phyloP scores from a whole-genome alignment of 2,888 invertebrate genomes.

The Lumbricus terrestris region DNA sequence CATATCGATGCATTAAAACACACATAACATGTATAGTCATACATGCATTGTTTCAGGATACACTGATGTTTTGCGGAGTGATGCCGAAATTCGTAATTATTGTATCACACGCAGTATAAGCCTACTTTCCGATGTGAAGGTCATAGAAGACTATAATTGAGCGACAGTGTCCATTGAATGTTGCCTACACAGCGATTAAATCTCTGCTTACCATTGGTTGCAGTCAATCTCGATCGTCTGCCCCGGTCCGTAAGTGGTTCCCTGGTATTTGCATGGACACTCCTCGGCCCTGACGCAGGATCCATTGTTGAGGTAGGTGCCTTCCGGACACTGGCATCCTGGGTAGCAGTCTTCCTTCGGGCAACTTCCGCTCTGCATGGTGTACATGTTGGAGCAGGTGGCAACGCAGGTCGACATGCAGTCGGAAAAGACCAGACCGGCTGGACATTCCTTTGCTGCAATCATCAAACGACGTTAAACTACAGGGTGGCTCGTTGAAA shows the following conservation, averaged over 20 bases:
- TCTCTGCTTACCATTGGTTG: constrained; percentile 70
- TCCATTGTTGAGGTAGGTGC: constrained; percentile 64
- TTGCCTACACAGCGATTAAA: too few relatives aligned
- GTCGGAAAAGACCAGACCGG: constrained; percentile 75
- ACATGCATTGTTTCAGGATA: too few relatives aligned
- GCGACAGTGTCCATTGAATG: too few relatives aligned
- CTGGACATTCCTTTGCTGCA: constrained; percentile 32
- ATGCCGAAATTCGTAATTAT: too few relatives aligned
- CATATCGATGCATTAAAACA: too few relatives aligned
- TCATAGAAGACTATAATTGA: too few relatives aligned
- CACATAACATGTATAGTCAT: too few relatives aligned
- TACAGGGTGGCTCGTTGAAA: too few relatives aligned
- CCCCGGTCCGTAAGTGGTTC: constrained; percentile 32
- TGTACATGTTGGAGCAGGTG: constrained; percentile 66
- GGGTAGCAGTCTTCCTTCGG: constrained; percentile 69
- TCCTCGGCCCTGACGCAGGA: constrained; percentile 43
- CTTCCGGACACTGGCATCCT: constrained; percentile 83
- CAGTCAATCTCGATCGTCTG: constrained; percentile 73
- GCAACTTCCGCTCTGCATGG: constrained; percentile 29
- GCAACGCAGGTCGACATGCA: constrained; percentile 79
- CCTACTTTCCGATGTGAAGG: too few relatives aligned
- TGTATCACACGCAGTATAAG: too few relatives aligned
- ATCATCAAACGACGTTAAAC: not conserved
- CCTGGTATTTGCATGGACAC: constrained; percentile 37
- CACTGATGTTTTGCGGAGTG: too few relatives aligned